Evolutionary conservation across 1,140 invertebrate species (phyloP).

Genomic region (Trachymyrmex septentrionalis): DNA sequence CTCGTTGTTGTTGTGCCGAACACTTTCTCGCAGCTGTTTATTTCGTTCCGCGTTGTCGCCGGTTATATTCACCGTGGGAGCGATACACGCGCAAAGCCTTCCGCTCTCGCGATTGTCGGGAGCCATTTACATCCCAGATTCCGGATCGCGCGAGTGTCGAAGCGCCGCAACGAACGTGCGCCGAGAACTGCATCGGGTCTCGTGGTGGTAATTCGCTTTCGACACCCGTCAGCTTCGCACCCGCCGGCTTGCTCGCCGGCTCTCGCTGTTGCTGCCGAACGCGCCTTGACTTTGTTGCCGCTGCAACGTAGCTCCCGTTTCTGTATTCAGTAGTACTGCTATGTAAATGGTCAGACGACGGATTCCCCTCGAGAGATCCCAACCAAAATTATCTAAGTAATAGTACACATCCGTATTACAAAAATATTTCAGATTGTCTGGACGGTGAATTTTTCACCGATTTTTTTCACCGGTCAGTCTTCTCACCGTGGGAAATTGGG

Average conservation of each 20-base stretch:
- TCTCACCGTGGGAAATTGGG: neutral
- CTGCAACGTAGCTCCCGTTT: neutral
- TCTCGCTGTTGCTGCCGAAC: neutral
- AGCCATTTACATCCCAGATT: conserved; percentile 21
- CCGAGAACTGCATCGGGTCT: conserved; percentile 28
- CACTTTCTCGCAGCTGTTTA: conserved; percentile 11
- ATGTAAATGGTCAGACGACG: neutral
- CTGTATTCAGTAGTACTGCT: conserved; percentile 27
- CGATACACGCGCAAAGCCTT: neutral
- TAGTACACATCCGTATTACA: neutral
- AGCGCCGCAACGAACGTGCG: conserved; percentile 34
- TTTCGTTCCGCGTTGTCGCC: conserved; percentile 21
- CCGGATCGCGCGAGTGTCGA: conserved; percentile 35
- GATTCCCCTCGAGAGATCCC: neutral
- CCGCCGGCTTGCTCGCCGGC: neutral
- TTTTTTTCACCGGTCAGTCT: no score
- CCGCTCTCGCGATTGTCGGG: conserved; percentile 46
- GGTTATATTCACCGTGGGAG: conserved; percentile 3
- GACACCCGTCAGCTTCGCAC: conserved; percentile 13
- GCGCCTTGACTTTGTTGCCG: conserved; percentile 27
- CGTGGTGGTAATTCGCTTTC: conserved; percentile 59
- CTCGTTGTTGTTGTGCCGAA: neutral
- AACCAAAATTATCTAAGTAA: no score
- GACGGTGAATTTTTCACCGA: neutral
- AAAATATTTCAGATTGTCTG: neutral